Evolutionary conservation across 2,888 invertebrate species (phyloP).

Genomic region (Ectobius pallidus): DNA sequence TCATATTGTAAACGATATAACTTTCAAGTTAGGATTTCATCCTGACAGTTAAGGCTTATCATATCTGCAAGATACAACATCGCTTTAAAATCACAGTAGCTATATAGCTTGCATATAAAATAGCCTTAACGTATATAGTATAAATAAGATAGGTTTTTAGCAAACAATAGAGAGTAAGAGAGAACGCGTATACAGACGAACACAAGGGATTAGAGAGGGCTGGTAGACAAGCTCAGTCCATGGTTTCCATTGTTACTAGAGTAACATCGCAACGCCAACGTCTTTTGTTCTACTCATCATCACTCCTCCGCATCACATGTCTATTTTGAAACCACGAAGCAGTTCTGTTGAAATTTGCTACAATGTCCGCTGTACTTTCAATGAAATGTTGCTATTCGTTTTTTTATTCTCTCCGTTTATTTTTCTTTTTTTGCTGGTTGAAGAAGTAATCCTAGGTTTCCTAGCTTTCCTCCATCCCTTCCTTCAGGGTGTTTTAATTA

Average conservation of each 20-base stretch:
- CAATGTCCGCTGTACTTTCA: slow-evolving; percentile 2
- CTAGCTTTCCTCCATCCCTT: not conserved
- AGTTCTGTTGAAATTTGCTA: not conserved
- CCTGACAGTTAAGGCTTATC: no score
- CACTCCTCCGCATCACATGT: not conserved
- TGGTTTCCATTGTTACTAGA: not conserved
- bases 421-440: slow-evolving; percentile 5
- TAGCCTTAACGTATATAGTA: not conserved
- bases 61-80: no score
- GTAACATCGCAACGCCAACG: not conserved
- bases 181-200: not conserved
- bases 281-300: slow-evolving; percentile 10
- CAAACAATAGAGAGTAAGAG: slow-evolving; percentile 4
- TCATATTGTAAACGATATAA: no score
- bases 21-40: no score
- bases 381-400: not conserved
- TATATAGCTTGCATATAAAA: not conserved
- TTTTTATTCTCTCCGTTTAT: not conserved
- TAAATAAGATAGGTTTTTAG: slow-evolving; percentile 24
- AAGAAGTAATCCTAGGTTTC: not conserved
- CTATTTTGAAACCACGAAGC: not conserved
- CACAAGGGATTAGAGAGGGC: no score
- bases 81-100: no score
- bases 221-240: no score
- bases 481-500: not conserved